Conservation (phyloP, 2,888 invertebrate species). For the Zhengitettix transpicula region DNA sequence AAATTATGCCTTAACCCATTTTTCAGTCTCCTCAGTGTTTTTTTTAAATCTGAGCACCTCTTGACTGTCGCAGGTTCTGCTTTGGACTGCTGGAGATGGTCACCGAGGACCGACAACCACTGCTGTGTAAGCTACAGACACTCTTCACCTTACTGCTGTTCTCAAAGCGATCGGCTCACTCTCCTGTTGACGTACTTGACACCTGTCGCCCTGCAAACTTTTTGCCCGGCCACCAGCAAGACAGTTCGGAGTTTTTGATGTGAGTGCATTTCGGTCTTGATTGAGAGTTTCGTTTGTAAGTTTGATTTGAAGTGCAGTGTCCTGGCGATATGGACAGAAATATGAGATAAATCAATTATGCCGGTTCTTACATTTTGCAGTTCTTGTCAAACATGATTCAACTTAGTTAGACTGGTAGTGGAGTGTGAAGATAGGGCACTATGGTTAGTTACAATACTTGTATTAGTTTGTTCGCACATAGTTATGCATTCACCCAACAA, state of each 20-base stretch:
- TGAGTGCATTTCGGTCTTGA: slow-evolving; percentile 20
- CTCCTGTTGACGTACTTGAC: slow-evolving; percentile 53
- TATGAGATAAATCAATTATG: not conserved
- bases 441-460: not conserved
- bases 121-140: slow-evolving; percentile 49
- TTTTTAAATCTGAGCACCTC: too few species aligned
- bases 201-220: slow-evolving; percentile 64
- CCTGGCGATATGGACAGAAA: too few species aligned
- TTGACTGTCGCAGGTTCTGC: slow-evolving; percentile 35
- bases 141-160: slow-evolving; percentile 57
- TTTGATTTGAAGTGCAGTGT: too few species aligned
- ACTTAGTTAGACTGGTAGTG: not conserved
- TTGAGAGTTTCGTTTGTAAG: too few species aligned
- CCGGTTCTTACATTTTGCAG: not conserved
- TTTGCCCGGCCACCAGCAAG: slow-evolving; percentile 61
- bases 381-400: not conserved
- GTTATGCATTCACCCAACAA: too few species aligned
- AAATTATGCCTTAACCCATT: not conserved
- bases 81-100: not conserved
- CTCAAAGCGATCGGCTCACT: slow-evolving; percentile 45
- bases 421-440: not conserved
- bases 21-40: too few species aligned
- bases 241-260: slow-evolving; percentile 74
- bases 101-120: slow-evolving; percentile 18
- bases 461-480: too few species aligned